Evolutionary conservation across 2,888 invertebrate species (phyloP).

Genomic region (Rhodophaea formosa): DNA sequence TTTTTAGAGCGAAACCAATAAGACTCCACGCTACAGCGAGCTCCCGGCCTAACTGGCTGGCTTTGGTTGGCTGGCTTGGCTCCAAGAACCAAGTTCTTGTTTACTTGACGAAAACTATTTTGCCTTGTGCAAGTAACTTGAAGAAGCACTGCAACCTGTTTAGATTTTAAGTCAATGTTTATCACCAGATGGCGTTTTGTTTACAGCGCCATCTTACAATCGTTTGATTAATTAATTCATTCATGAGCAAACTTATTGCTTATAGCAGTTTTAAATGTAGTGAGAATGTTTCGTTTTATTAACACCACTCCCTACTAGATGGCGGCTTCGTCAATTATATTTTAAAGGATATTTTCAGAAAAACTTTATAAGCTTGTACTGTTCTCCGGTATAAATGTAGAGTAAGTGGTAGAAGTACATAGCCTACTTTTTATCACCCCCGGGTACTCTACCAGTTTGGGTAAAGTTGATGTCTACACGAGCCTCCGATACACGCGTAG

Average conservation of each 20-base stretch:
- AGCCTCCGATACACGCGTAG: too few relatives aligned
- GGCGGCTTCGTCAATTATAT: neutral
- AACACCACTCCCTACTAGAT: neutral
- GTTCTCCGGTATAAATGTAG: too few relatives aligned
- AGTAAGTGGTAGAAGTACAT: too few relatives aligned
- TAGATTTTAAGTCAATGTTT: constrained; percentile 29
- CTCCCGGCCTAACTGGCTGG: constrained; percentile 50
- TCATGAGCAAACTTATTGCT: too few relatives aligned
- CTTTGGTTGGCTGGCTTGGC: too few relatives aligned
- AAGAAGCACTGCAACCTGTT: constrained; percentile 22
- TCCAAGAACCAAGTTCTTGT: neutral
- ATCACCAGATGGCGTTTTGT: constrained; percentile 14
- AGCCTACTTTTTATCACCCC: too few relatives aligned
- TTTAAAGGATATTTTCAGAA: too few relatives aligned
- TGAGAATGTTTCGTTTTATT: neutral
- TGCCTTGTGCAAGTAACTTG: constrained; percentile 7
- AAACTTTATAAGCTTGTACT: too few relatives aligned
- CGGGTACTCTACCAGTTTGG: too few relatives aligned
- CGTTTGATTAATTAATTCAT: neutral
- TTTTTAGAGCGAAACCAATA: constrained; percentile 49
- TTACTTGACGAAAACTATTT: neutral
- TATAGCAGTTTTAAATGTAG: too few relatives aligned
- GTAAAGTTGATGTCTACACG: too few relatives aligned
- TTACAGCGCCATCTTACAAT: constrained; percentile 20
- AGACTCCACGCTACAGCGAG: constrained; percentile 36